Evolutionary conservation across 2,113 vertebrate species (phyloP).

Genomic region (Oxyura jamaicensis): DNA sequence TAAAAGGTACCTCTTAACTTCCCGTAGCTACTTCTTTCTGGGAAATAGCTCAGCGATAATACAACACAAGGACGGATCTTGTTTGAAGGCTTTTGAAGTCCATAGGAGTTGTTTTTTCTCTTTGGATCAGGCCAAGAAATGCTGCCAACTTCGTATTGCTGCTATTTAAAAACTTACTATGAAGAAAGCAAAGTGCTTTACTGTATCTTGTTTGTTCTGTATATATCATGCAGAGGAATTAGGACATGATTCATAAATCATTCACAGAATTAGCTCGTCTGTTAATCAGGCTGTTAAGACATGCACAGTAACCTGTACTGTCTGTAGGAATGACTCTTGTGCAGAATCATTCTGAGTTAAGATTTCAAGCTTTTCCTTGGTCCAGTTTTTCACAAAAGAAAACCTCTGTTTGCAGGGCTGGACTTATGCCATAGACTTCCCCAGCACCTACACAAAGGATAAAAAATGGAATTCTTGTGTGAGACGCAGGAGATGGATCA

Average conservation of each 20-base stretch:
- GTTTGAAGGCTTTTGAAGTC: conserved; percentile 5
- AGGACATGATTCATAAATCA: not conserved
- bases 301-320: not conserved
- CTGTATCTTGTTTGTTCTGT: conserved; percentile 9
- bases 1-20: not conserved
- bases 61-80: not conserved
- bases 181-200: conserved; percentile 3
- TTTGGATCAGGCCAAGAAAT: not conserved
- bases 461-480: conserved; percentile 99
- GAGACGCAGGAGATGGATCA: conserved; percentile 91
- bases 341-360: not conserved
- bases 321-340: not conserved
- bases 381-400: conserved; percentile 24
- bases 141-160: not conserved
- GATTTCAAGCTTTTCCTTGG: not conserved
- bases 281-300: not conserved
- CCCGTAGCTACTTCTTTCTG: not conserved
- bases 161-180: not conserved
- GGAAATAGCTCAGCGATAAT: not conserved
- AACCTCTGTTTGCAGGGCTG: conserved; percentile 85
- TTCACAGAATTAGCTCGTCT: conserved; percentile 35
- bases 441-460: conserved; percentile 92
- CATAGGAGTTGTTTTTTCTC: not conserved
- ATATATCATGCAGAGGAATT: not conserved
- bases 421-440: conserved; percentile 96